Evolutionary conservation across 2,888 invertebrate species (phyloP), one percentile per base, ranked within the genome.

Genomic region (Sinelater perroti): DNA sequence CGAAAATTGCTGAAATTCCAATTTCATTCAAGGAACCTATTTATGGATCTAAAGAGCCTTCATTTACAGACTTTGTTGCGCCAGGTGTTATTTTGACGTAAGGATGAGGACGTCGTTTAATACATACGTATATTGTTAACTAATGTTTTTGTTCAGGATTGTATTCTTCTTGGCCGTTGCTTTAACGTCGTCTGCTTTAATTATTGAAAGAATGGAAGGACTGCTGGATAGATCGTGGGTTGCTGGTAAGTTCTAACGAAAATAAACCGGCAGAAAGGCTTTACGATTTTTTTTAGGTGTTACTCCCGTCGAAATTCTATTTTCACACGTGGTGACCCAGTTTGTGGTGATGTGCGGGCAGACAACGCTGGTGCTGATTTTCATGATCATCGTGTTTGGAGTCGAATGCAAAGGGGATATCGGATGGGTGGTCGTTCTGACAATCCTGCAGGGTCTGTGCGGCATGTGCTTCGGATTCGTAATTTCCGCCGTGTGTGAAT

Each of bases 401-500:
- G 93, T 97, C 45, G 90, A 95, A 75, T 92, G 93, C 73, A 89
- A 91, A 68, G 97, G 97, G 8, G 90, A 93, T 50, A 85, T 96
- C 44, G 82, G 88, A 47, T 89, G 89, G 80, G 95, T 96, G 10
- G 84, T 96, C 61, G 81, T 92, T 64, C 80, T 96, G 21, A 95
- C 95, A 1, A 83, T 97, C 65, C 80, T 95, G 61, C 95, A 96
- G 79, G 96, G 91, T 64, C 85, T 95, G 28, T 95, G 95, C 77
- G 97, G 97, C 67, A 97, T 97, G 97, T 93, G 95, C 74, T 94
- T 95, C 80, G 97, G 97, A 55, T 93, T 96, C 79, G 89, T 96
- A 38, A 95, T 96, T 70, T 95, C 95, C 0, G 91, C 95, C 0
- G 87, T 95, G 28, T 95, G 95, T 80, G 93, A 93, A 74, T 81